These are phyloP conservation scores for Nycticryphes semicollaris DNA, from an alignment of 2,113 vertebrate species.

Conservation along the genomic window DNA sequence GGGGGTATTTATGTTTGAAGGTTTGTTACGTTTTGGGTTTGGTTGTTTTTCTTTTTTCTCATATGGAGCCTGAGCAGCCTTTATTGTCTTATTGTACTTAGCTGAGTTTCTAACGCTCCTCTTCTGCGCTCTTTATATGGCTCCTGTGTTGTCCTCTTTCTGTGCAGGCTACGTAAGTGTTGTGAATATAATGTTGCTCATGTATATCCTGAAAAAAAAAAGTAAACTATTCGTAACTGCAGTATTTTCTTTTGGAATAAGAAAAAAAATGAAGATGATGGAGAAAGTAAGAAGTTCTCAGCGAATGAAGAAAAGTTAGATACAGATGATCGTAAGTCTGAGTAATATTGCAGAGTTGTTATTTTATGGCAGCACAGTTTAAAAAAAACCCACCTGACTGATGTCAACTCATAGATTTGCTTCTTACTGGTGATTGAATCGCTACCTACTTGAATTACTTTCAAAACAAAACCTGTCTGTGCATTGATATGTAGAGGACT, in stretches of 20 bases:
- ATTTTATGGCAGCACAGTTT: not conserved
- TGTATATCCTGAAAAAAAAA: slow-evolving; percentile 35
- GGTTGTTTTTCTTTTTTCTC: not conserved
- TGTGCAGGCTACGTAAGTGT: not conserved
- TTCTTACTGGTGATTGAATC: not conserved
- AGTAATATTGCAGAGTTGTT: not conserved
- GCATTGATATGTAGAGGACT: not conserved
- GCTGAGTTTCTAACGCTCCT: not conserved
- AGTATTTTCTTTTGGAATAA: slow-evolving; percentile 76
- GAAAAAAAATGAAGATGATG: slow-evolving; percentile 87
- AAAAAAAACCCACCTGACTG: not conserved
- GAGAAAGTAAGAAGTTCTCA: slow-evolving; percentile 85
- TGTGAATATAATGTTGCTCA: slow-evolving; percentile 10
- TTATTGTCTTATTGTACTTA: not conserved
- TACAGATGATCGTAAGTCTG: slow-evolving; percentile 86
- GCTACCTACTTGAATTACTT: not conserved
- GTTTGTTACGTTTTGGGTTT: not conserved
- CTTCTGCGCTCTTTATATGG: not conserved
- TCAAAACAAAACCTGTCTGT: not conserved
- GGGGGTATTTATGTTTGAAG: not conserved
- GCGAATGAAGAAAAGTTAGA: slow-evolving; percentile 82
- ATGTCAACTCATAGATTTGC: not conserved
- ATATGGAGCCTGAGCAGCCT: not conserved
- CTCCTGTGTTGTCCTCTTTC: not conserved
- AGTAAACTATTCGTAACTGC: slow-evolving; percentile 34